phyloP scores from a whole-genome alignment of 2,888 invertebrate species.

The Drosophila yooni region DNA sequence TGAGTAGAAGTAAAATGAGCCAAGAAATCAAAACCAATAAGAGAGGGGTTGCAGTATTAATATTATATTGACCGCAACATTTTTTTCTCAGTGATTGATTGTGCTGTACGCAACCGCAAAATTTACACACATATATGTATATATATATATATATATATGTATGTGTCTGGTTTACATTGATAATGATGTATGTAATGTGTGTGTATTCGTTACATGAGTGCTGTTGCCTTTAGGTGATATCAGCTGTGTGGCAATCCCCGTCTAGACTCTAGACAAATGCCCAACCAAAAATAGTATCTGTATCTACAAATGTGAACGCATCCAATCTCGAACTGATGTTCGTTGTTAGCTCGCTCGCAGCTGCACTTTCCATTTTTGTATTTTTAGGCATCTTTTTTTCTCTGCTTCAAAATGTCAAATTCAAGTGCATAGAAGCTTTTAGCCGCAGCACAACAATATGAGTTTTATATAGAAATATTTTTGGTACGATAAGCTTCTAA shows the following conservation, averaged over 20 bases:
- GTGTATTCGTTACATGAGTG: constrained; percentile 6
- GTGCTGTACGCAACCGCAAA: constrained; percentile 52
- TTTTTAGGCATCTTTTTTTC: constrained; percentile 54
- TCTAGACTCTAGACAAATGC: constrained; percentile 55
- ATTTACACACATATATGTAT: constrained; percentile 14
- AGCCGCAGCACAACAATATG: constrained; percentile 4
- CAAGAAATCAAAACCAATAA: background rate
- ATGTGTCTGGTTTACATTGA: constrained; percentile 65
- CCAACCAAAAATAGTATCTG: constrained; percentile 63
- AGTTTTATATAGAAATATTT: constrained; percentile 1
- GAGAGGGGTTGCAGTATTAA: background rate
- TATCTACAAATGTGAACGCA: background rate
- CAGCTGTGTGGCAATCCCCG: constrained; percentile 36
- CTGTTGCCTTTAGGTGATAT: constrained; percentile 37
- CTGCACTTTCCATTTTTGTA: constrained; percentile 49
- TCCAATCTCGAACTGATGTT: constrained; percentile 16
- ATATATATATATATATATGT: constrained; percentile 5
- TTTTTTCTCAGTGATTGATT: constrained; percentile 40
- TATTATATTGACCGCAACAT: background rate
- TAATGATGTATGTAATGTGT: constrained; percentile 16
- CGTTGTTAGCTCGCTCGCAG: constrained; percentile 7
- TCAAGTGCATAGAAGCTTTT: constrained; percentile 59
- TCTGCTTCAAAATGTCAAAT: constrained; percentile 59
- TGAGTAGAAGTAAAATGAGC: background rate
- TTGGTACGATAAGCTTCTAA: constrained; percentile 24